Evolutionary conservation across 2,797 vertebrate species (phyloP), one percentile per base, ranked within the genome.

Genomic region (Petrocephalus sullivani): DNA sequence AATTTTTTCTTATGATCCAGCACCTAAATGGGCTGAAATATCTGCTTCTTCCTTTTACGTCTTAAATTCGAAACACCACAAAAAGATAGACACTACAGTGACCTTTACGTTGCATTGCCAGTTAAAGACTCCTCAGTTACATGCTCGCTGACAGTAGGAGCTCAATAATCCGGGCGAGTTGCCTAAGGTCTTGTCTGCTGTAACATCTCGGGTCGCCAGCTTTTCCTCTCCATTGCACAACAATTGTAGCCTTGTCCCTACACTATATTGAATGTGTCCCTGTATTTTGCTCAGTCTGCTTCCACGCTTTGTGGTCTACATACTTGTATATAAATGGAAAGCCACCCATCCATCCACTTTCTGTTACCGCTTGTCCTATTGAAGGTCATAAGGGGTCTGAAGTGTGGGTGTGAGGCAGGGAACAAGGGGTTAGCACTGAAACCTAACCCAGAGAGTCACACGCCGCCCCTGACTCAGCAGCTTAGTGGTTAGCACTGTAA

Each of bases 221-320:
- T 53, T 83, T 21, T 83, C 49, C 81, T 49, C 81, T 83, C 49
- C 41, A 49, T 83, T n/a, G 46, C 81, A 83, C 81, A 83, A n/a
- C 41, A 83, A 83, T 53, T 83, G 81, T 83, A 83, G 49, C 19
- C 37, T 46, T 83, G 81, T 82, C 46, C 49, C n/a, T 46, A 14
- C 41, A 53, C 41, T 41, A 49, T 7, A 83, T 51, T 83, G 41
- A 53, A 21, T 49, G n/a, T 83, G 41, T 83, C 19, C 81, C 81
- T 83, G 81, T 49, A 49, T 4, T 83, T 21, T 21, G 0, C 49
- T 5, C n/a, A 23, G 46, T 83, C 49, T 53, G n/a, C n/a, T 83
- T 14, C 49, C 41, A 21, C 19, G 0, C n/a, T 83, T 23, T 83
- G 49, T 21, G 41, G 81, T 21, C 81, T 53, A 83, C 10, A 41